Evolutionary conservation across 2,113 vertebrate species (phyloP), one percentile per base, ranked within the genome.

Genomic region (Coregonus clupeaformis): DNA sequence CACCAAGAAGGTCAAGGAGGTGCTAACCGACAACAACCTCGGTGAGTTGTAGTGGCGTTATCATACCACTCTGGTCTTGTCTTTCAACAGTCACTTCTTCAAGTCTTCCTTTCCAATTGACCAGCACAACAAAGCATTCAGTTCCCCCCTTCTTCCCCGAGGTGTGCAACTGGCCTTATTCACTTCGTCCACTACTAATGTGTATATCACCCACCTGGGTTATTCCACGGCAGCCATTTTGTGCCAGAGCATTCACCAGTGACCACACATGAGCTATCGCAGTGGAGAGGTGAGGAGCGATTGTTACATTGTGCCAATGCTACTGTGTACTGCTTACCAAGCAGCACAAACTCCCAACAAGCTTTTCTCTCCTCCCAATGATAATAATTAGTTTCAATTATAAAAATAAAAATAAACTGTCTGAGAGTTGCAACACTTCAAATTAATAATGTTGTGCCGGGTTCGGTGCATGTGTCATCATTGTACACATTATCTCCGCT

Each of bases 1-100:
- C 79, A 97, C 95, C 9, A 96, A 96, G 91, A 93, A 94, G 85
- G 96, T 97, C 78, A 96, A 96, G 82, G 95, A 96, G 76, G 95
- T 97, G 85, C 92, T 97, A 77, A 96, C 95, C 0, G 95, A 97
- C 91, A 96, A 97, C 88, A 96, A 96, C 86, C 93, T 97, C 0
- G 95, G 96, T 97, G 91, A 88, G 89, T 89, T 60, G 57, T n/a
- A 22, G 36, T 42, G 36, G 36, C 36, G 9, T 11, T 42, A 42
- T 42, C 6, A 60, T 60, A 9, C 9, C 57, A 60, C n/a, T 42
- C 9, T 42, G 36, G 36, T 42, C 36, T 42, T 42, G 36, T 42
- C 36, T 42, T 42, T 42, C 36, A 42, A 22, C 16, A 22, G 49
- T 52, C 16, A 52, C 49, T 52, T 5, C 49, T 22, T 16, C 57